Base-by-base conservation (phyloP, 2,113 vertebrate species). In the Vulpes lagopus region DNA sequence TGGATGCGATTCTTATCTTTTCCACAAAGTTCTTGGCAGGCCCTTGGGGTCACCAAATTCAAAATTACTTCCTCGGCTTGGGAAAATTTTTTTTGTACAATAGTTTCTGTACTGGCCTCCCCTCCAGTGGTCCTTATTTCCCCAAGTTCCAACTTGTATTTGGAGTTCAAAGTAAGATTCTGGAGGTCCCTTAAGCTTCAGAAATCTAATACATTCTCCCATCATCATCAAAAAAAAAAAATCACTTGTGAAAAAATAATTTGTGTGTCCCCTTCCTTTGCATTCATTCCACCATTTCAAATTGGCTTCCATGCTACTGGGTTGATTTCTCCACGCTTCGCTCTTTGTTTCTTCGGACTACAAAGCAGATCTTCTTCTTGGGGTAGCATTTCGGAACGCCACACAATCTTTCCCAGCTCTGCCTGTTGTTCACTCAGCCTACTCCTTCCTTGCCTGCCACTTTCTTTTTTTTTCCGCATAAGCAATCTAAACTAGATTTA, bases 321-420 rank as follows among this genome's bases (percentile, higher is more conserved):
- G 5, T 5, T 57, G 53, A 73, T 11, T 22, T 15, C 30, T 25
- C 5, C 8, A 27, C 0, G 1, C 32, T 83, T 73, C 0, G 4
- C 38, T 35, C 6, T 19, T 64, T 20, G 5, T 25, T 83, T 78
- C 20, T 1, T 15, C 1, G 55, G 64, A 5, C 76, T 14, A 2
- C n/a, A 69, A 81, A 69, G 27, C 20, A 20, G 20, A 27, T 38
- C 4, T 20, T 80, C 12, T 5, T 32, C 14, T 49, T 3, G 8
- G 17, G 5, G 8, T 5, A 14, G 16, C 59, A 10, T 86, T 43
- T 81, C 19, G n/a, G 49, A 65, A 74, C 6, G 2, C 38, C 38
- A 35, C 11, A 35, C 15, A 11, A 43, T 59, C 8, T 81, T 43
- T 65, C 14, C 30, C 3, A 4, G 4, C 1, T 81, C 32, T 15